These are phyloP conservation scores for Rambutsinella grinnellia DNA, from an alignment of 2,888 invertebrate genomes.

Conservation along the genomic window DNA sequence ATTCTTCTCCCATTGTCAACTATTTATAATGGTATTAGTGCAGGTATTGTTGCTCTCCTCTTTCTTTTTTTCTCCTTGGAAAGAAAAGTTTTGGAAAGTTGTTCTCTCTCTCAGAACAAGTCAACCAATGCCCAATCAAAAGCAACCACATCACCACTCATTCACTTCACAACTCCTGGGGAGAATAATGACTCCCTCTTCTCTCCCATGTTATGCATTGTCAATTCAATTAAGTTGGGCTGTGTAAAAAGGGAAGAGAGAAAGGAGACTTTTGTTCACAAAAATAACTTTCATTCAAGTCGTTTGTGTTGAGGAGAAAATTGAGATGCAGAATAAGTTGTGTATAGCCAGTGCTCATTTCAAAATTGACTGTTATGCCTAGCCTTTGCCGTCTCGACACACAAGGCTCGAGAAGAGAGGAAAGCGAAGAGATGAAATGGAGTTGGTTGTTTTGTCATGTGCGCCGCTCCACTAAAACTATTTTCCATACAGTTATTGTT, in stretches of 20 bases:
- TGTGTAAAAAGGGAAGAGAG: neutral
- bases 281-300: neutral
- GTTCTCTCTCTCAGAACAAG: neutral
- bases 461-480: no score
- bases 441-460: constrained; percentile 15
- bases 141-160: constrained; percentile 8
- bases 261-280: neutral
- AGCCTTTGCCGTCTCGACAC: no score
- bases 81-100: neutral
- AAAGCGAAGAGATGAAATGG: neutral
- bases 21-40: neutral
- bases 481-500: neutral
- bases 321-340: constrained; percentile 42
- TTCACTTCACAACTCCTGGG: neutral
- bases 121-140: constrained; percentile 24
- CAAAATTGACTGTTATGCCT: constrained; percentile 37
- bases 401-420: no score
- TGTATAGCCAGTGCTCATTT: constrained; percentile 26
- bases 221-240: constrained; percentile 30
- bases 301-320: constrained; percentile 12
- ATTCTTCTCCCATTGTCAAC: neutral
- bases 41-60: neutral
- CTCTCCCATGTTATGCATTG: constrained; percentile 33
- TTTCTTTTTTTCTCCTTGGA: neutral
- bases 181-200: neutral